Base-by-base conservation (phyloP, 2,888 invertebrate species). In the Aethes cnicana region DNA sequence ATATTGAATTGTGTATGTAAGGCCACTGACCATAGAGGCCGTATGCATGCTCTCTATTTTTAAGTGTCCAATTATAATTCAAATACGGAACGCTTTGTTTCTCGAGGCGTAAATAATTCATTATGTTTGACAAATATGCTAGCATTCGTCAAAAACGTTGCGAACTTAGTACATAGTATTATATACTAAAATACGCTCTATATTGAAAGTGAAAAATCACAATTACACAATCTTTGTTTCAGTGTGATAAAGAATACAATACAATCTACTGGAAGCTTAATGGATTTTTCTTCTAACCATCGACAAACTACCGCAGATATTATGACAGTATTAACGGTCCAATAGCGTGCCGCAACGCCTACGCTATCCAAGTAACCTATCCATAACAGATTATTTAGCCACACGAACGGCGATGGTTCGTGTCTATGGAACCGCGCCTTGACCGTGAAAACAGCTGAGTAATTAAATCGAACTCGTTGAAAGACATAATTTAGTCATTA, bases 21-120 rank as follows among this genome's bases (percentile, higher is more conserved):
- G 55, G 56, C 54, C 57, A 50, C 37, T 59, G 56, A 52, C 53
- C 57, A 59, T 49, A 52, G 47, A 57, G 61, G 59, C 47, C 55
- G 36, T 44, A 48, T 46, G 50, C 46, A 41, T 28, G 26, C 47
- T 35, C 26, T 39, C 48, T 52, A 49, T 36, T 35, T 11, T 43
- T 47, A 33, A 33, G 32, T 12, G 43, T 17, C 12, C 50, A 44
- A 43, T 37, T 44, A 43, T 25, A 32, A 25, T 50, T 50, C 12
- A 50, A 23, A 37, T 30, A 25, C n/a, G 37, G 23, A 44, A 44
- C 23, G 26, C 42, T 42, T 49, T 37, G 37, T 28, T 41, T 14
- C 17, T 44, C 39, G 23, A 30, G 12, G 21, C 21, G 36, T 6
- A 12, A 43, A 17, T 9, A 16, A 30, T n/a, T n/a, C n/a, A n/a